Conservation (phyloP, 1,140 invertebrate species). For the Drosophila ohnishii region DNA sequence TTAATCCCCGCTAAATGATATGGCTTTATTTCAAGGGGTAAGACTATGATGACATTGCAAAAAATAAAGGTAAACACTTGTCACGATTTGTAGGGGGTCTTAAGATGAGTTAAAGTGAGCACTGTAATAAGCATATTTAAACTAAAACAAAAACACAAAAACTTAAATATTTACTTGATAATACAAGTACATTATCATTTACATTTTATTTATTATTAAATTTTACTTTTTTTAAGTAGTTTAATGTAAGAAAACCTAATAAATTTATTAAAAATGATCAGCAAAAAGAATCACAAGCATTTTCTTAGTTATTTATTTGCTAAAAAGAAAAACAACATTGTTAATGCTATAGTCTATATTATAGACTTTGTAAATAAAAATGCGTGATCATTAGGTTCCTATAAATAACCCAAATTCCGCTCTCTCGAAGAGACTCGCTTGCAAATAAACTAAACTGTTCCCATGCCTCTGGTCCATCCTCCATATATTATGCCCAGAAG, state of each 20-base stretch:
- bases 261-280: not conserved
- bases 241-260: not conserved
- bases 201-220: not conserved
- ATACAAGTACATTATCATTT: not conserved
- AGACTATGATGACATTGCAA: not conserved
- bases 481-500: slow-evolving; percentile 1
- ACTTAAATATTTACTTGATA: not conserved
- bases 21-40: slow-evolving; percentile 5
- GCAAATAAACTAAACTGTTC: slow-evolving; percentile 1
- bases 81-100: not conserved
- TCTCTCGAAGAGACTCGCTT: not conserved
- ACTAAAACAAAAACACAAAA: too few relatives aligned
- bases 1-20: slow-evolving; percentile 3
- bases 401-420: not conserved
- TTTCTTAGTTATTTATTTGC: not conserved
- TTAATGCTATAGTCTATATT: not conserved
- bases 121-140: not conserved
- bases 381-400: not conserved
- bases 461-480: not conserved
- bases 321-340: not conserved
- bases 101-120: not conserved
- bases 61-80: slow-evolving; percentile 1
- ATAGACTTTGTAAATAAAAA: slow-evolving; percentile 1
- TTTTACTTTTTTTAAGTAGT: too few relatives aligned
- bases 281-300: not conserved